Conservation (phyloP, 2,113 vertebrate genomes). For the Synodontis membranacea region DNA sequence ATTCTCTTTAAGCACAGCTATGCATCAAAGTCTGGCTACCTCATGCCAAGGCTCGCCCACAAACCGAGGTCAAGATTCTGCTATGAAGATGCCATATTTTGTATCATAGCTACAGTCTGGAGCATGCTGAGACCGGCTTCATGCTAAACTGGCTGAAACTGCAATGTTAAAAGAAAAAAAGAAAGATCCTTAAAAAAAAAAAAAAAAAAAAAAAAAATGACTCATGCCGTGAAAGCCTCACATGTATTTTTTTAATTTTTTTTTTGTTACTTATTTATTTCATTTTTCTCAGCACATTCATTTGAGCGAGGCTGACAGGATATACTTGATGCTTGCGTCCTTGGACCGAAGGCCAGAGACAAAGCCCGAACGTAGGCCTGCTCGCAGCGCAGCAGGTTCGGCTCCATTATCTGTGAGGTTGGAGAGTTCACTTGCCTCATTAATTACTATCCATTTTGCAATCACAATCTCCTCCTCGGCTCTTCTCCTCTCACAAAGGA, state of each 20-base stretch:
- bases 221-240: conserved; percentile 16
- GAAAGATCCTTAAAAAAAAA: neutral
- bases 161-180: neutral
- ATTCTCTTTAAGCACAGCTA: conserved; percentile 49
- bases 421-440: conserved; percentile 53
- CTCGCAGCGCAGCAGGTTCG: conserved; percentile 36
- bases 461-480: conserved; percentile 38
- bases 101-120: conserved; percentile 17
- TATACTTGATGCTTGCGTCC: conserved; percentile 25
- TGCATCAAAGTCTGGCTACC: conserved; percentile 44
- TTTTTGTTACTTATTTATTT: neutral
- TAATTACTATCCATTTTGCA: conserved; percentile 63
- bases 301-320: conserved; percentile 31
- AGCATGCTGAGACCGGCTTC: conserved; percentile 2
- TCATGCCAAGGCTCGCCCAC: neutral
- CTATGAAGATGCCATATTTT: conserved; percentile 12
- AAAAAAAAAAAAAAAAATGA: conserved; percentile 7
- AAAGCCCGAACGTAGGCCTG: conserved; percentile 42
- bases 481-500: neutral
- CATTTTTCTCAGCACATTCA: neutral
- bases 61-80: conserved; percentile 31
- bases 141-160: neutral
- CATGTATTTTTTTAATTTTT: neutral
- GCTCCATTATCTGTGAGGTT: conserved; percentile 49
- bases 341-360: conserved; percentile 47